These are phyloP conservation scores for Thripadectes ignobilis DNA, from an alignment of 2,797 vertebrate genomes.

Conservation along the genomic window DNA sequence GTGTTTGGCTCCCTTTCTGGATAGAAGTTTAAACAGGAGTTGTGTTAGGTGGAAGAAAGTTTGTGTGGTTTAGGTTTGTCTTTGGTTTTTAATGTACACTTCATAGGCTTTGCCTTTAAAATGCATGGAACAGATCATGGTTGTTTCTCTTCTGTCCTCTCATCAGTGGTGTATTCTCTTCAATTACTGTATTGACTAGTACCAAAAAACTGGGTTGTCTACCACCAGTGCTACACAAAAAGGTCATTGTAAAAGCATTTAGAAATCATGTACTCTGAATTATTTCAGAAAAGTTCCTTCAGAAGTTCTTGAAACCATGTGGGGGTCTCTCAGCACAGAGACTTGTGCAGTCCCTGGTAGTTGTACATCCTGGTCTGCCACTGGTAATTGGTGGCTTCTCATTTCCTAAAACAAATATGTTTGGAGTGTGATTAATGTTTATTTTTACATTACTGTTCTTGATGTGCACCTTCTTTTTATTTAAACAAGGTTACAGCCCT, in stretches of 20 bases:
- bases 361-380: background rate
- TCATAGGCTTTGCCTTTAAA: background rate
- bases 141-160: background rate
- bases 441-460: background rate
- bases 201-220: background rate
- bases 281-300: background rate
- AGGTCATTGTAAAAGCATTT: background rate
- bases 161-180: accelerated
- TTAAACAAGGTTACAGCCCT: background rate
- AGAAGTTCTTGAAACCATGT: accelerated
- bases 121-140: accelerated
- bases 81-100: background rate
- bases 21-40: accelerated
- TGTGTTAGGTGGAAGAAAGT: background rate
- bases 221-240: background rate
- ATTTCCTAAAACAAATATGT: background rate
- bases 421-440: background rate
- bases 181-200: background rate
- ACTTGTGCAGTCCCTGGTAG: accelerated
- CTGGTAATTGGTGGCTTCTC: background rate
- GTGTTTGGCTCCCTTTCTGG: background rate
- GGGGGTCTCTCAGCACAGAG: accelerated
- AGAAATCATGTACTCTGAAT: background rate
- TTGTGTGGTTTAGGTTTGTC: background rate
- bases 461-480: background rate